Percentiles rank a stretch among this genome's conserved stretches.
phyloP scores from a whole-genome alignment of 2,113 vertebrate species.

The Nasalis larvatus region DNA sequence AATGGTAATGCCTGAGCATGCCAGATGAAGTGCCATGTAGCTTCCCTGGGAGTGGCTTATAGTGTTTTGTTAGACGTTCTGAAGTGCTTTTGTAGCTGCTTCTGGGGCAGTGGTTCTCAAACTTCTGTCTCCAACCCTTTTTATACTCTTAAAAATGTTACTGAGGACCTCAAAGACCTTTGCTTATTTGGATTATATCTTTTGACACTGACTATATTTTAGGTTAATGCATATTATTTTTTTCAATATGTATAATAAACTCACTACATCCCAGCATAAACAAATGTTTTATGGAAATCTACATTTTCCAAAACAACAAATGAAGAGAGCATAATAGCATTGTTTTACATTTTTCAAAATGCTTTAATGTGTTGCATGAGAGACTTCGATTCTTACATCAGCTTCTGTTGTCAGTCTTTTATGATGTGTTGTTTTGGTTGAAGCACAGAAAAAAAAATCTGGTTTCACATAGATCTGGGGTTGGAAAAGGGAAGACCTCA shows the following conservation, averaged over 20 bases:
- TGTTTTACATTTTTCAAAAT: not conserved
- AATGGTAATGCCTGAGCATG: not conserved
- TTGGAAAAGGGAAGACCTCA: not conserved
- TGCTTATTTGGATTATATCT: not conserved
- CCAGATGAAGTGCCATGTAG: not conserved
- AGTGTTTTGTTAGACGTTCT: not conserved
- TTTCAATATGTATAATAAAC: not conserved
- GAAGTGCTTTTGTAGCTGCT: not conserved
- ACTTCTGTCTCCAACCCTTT: not conserved
- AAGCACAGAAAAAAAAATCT: not conserved
- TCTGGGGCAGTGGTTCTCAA: not conserved
- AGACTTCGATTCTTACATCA: not conserved
- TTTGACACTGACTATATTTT: slow-evolving; percentile 6
- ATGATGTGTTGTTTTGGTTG: not conserved
- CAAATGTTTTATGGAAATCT: not conserved
- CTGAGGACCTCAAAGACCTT: not conserved
- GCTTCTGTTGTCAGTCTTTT: not conserved
- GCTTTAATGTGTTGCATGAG: not conserved
- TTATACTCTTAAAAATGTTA: not conserved
- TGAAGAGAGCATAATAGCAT: not conserved
- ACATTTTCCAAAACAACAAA: not conserved
- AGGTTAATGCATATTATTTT: not conserved
- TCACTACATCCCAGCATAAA: not conserved
- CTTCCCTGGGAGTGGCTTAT: not conserved
- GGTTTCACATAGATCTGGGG: not conserved